These are phyloP conservation scores for Lampris incognitus DNA, from an alignment of 2,113 vertebrate genomes.

Conservation along the genomic window DNA sequence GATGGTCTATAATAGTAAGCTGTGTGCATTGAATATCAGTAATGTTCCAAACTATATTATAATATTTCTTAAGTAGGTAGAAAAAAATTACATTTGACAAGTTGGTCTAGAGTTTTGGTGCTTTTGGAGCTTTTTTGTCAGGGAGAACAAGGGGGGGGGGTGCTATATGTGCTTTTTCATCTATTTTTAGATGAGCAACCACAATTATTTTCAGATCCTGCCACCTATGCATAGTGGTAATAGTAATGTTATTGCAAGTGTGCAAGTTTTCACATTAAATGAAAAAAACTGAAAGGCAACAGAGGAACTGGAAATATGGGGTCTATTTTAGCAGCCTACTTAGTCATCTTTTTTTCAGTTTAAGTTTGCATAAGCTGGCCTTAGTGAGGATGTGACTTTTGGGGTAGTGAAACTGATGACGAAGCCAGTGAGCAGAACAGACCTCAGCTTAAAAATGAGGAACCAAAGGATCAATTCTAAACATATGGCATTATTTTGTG, in stretches of 20 bases:
- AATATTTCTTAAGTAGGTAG: no score
- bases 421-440: background rate
- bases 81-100: no score
- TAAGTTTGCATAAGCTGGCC: background rate
- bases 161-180: no score
- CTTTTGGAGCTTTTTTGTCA: no score
- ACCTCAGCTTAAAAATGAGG: constrained; percentile 4
- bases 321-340: constrained; percentile 12
- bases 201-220: no score
- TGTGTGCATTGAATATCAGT: no score
- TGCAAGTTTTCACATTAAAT: constrained; percentile 15
- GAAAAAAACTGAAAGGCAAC: constrained; percentile 1
- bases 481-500: background rate
- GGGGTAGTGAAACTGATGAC: constrained; percentile 50
- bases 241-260: background rate
- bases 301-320: constrained; percentile 9
- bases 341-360: background rate
- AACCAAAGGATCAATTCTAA: background rate
- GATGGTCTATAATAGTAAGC: no score
- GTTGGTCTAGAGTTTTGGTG: no score
- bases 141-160: no score
- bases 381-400: background rate
- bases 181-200: no score
- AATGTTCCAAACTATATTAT: no score
- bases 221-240: background rate